Conservation (phyloP, 2,888 invertebrate genomes). For the Drosophila gaucha region DNA sequence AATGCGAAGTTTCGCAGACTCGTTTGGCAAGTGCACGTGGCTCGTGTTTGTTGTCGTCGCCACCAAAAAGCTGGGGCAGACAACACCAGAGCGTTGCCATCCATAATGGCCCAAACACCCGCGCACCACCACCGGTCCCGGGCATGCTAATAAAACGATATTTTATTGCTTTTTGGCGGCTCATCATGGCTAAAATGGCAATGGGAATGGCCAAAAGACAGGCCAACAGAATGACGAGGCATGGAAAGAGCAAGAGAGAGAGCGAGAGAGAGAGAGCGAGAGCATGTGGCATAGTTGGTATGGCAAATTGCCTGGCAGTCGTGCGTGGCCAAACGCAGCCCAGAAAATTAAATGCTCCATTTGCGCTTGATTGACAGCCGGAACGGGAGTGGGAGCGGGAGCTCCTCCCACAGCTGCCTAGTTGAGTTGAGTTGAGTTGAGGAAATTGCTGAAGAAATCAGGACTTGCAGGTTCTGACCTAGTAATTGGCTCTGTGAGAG, state of each 20-base stretch:
- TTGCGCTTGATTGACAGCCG: conserved; percentile 51
- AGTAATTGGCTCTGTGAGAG: conserved; percentile 72
- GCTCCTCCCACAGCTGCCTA: conserved; percentile 37
- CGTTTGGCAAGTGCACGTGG: conserved; percentile 74
- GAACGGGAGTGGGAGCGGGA: conserved; percentile 8
- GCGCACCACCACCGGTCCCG: conserved; percentile 3
- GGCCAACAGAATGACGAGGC: not conserved
- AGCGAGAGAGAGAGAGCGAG: not conserved
- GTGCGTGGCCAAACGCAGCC: conserved; percentile 61
- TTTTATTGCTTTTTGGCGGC: conserved; percentile 82
- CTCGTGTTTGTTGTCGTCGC: conserved; percentile 61
- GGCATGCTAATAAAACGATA: conserved; percentile 79
- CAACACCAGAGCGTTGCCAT: conserved; percentile 2
- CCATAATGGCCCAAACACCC: conserved; percentile 14
- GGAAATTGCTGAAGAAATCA: conserved; percentile 70
- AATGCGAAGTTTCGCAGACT: conserved; percentile 28
- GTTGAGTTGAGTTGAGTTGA: conserved; percentile 32
- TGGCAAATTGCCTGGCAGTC: conserved; percentile 66
- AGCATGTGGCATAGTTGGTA: conserved; percentile 33
- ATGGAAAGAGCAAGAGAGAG: not conserved
- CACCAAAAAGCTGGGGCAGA: conserved; percentile 15
- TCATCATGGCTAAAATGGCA: conserved; percentile 76
- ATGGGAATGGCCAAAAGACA: conserved; percentile 20
- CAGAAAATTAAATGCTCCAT: conserved; percentile 48
- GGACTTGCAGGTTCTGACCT: conserved; percentile 81